These are phyloP conservation scores for Cheumatopsyche charites DNA, from an alignment of 1,140 invertebrate genomes.

Conservation along the genomic window DNA sequence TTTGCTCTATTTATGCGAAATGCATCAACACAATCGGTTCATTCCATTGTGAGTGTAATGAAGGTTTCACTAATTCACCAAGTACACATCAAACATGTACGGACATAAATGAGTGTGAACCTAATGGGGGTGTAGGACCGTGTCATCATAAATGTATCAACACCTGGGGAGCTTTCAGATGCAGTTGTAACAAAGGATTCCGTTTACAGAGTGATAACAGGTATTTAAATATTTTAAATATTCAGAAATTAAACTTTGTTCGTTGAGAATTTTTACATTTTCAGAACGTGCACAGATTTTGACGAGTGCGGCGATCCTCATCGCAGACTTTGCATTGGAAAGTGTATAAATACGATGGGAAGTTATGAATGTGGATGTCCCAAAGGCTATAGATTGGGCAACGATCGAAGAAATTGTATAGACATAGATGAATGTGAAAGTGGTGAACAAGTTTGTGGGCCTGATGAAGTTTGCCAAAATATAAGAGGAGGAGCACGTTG, in stretches of 20 bases:
- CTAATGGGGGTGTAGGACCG: conserved; percentile 60
- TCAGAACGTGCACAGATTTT: conserved; percentile 79
- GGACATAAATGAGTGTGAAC: conserved; percentile 72
- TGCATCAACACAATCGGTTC: conserved; percentile 85
- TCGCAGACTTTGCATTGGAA: conserved; percentile 78
- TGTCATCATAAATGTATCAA: conserved; percentile 89
- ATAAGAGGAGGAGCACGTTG: conserved; percentile 87
- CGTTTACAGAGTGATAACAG: conserved; percentile 73
- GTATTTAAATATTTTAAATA: conserved; percentile 51
- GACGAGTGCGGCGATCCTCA: conserved; percentile 84
- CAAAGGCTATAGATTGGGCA: conserved; percentile 75
- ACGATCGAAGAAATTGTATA: conserved; percentile 75
- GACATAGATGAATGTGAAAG: conserved; percentile 90
- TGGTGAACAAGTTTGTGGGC: conserved; percentile 65
- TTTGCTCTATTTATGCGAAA: conserved; percentile 64
- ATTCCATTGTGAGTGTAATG: conserved; percentile 79
- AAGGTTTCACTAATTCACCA: conserved; percentile 71
- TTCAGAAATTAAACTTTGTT: conserved; percentile 56
- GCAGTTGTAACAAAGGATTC: conserved; percentile 77
- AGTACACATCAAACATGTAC: conserved; percentile 57
- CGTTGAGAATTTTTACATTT: conserved; percentile 29
- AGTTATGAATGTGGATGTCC: conserved; percentile 89
- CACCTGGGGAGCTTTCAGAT: conserved; percentile 81
- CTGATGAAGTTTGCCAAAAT: conserved; percentile 87
- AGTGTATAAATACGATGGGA: conserved; percentile 87